Conservation (phyloP, 1,140 invertebrate species). For the Brachystomella parvula region DNA sequence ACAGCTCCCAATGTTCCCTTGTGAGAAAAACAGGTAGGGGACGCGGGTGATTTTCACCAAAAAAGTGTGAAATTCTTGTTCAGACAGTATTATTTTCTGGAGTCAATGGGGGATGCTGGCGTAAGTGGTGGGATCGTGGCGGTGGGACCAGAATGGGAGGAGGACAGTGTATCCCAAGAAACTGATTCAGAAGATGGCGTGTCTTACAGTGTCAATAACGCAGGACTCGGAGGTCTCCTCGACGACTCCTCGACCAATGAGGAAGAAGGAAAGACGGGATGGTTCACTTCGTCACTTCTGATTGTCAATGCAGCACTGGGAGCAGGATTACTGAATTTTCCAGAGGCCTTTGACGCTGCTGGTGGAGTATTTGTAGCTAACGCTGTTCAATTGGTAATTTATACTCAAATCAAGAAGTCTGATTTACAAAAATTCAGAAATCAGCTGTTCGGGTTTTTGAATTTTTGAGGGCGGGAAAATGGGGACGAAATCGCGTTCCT, state of each 20-base stretch:
- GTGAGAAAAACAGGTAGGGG: too few species aligned
- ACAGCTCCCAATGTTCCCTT: too few species aligned
- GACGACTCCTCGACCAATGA: background rate
- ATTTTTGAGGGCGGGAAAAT: background rate
- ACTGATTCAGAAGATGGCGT: background rate
- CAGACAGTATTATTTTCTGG: too few species aligned
- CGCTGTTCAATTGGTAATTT: conserved; percentile 51
- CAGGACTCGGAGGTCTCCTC: conserved; percentile 40
- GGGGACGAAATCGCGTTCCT: too few species aligned
- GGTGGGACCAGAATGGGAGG: background rate
- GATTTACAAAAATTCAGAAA: background rate
- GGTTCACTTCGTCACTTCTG: conserved; percentile 55
- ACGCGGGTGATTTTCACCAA: too few species aligned
- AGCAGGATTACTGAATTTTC: conserved; percentile 64
- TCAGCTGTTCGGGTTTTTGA: background rate
- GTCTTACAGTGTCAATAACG: background rate
- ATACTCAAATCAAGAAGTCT: background rate
- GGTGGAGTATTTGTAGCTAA: conserved; percentile 55
- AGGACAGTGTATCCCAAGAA: background rate
- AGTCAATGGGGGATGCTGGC: background rate
- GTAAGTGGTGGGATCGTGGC: conserved; percentile 1
- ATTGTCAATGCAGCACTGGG: conserved; percentile 63
- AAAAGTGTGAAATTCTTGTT: background rate
- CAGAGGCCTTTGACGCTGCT: conserved; percentile 57
- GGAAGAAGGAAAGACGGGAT: conserved; percentile 41